Evolutionary conservation across 2,797 vertebrate species (phyloP), one percentile per base, ranked within the genome.

Genomic region (Hyperoplus immaculatus): DNA sequence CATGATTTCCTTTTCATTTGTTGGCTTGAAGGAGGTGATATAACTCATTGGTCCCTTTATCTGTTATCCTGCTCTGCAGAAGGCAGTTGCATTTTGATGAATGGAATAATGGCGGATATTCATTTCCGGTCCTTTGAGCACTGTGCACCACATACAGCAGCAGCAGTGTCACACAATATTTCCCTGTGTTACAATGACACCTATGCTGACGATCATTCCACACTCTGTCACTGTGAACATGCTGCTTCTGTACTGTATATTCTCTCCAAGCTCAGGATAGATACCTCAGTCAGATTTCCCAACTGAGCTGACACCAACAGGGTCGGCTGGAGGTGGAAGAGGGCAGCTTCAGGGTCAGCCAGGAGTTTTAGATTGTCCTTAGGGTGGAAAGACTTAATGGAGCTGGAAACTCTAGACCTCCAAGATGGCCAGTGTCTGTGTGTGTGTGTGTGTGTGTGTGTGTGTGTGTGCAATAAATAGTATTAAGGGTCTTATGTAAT

Each of bases 401-500:
- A 54, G 63, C 64, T 81, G 69, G 62, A 58, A 77, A 77, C 69
- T 72, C 29, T 8, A 68, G 50, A 70, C 51, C 42, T 81, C 50
- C 69, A 72, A 67, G 49, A 78, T 57, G 47, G 47, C 46, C 59
- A 39, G 50, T 0, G 9, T 51, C 38, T 45, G n/a, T 56, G 21
- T n/a, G 42, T 67, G 29, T 78, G 41, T n/a, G 47, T 57, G 12
- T 83, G 81, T 72, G 11, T 53, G 53, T 18, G 36, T 67, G 58
- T 62, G 60, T 56, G 66, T 64, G 73, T 69, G 13, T 64, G 81
- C 71, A 82, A 88, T 85, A 86, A 88, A 92, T 72, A 88, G 72
- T 88, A 84, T 87, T 80, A 69, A 79, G 55, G 84, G 70, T 83
- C 74, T 90, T 93, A 89, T 90, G 84, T 87, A 87, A 84, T 70